These are phyloP conservation scores for Mamestra brassicae DNA, from an alignment of 2,888 invertebrate genomes.

Conservation along the genomic window DNA sequence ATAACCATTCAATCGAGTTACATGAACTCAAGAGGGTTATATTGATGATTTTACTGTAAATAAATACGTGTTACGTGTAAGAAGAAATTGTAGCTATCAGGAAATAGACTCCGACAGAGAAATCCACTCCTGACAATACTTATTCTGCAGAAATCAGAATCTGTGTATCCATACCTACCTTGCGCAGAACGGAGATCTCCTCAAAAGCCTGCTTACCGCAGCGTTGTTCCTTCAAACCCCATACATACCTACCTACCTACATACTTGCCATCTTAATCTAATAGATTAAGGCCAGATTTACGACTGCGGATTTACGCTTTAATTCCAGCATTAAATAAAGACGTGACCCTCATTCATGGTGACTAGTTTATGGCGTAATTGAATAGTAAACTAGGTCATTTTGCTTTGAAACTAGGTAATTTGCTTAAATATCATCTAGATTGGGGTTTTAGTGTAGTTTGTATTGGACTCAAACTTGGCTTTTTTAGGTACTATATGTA, in stretches of 20 bases:
- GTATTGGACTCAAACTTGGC: background rate
- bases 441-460: background rate
- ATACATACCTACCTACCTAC: slow-evolving; percentile 1
- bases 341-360: slow-evolving; percentile 40
- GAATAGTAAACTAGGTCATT: slow-evolving; percentile 32
- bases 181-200: slow-evolving; percentile 3
- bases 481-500: no score
- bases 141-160: no score
- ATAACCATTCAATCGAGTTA: no score
- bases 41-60: no score
- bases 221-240: slow-evolving; percentile 4
- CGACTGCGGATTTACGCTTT: slow-evolving; percentile 56
- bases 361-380: slow-evolving; percentile 49
- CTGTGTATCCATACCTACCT: background rate
- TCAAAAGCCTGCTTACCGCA: slow-evolving; percentile 3
- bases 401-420: slow-evolving; percentile 1
- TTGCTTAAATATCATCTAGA: background rate
- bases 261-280: slow-evolving; percentile 48
- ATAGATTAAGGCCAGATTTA: slow-evolving; percentile 61
- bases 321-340: slow-evolving; percentile 62
- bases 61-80: no score
- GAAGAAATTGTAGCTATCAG: no score
- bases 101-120: no score
- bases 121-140: no score
- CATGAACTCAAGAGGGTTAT: no score